phyloP scores from a whole-genome alignment of 2,888 invertebrate genomes.

The Steinernema carpocapsae region DNA sequence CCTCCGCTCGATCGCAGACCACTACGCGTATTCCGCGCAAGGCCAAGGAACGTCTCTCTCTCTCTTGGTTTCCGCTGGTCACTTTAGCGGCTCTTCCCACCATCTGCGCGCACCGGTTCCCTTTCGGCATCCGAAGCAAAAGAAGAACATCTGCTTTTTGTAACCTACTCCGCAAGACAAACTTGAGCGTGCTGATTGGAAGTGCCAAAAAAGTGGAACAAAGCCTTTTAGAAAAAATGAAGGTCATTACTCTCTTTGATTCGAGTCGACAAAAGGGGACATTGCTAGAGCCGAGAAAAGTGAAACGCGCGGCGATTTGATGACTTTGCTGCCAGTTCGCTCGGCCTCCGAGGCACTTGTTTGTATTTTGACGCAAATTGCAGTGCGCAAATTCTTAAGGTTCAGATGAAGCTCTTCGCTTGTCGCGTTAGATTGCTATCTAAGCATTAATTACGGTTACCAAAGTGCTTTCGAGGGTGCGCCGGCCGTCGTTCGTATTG shows the following conservation, averaged over 20 bases:
- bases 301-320: conserved; percentile 22
- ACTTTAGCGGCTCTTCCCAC: not conserved
- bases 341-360: no score
- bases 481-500: conserved; percentile 8
- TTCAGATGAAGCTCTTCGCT: not conserved
- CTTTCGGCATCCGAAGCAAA: not conserved
- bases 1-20: conserved; percentile 19
- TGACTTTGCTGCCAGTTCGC: not conserved
- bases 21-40: not conserved
- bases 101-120: not conserved
- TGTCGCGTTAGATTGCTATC: not conserved
- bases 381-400: no score
- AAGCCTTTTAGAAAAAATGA: conserved; percentile 6
- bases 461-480: not conserved
- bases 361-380: no score
- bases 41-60: not conserved
- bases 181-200: not conserved
- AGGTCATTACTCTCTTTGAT: conserved; percentile 29
- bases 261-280: conserved; percentile 4
- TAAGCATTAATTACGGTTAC: conserved; percentile 19
- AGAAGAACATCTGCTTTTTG: not conserved
- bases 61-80: conserved; percentile 2
- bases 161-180: not conserved
- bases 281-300: not conserved
- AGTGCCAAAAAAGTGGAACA: conserved; percentile 30